These are phyloP conservation scores for Lycocorax pyrrhopterus DNA, from an alignment of 2,113 vertebrate species.

Conservation along the genomic window DNA sequence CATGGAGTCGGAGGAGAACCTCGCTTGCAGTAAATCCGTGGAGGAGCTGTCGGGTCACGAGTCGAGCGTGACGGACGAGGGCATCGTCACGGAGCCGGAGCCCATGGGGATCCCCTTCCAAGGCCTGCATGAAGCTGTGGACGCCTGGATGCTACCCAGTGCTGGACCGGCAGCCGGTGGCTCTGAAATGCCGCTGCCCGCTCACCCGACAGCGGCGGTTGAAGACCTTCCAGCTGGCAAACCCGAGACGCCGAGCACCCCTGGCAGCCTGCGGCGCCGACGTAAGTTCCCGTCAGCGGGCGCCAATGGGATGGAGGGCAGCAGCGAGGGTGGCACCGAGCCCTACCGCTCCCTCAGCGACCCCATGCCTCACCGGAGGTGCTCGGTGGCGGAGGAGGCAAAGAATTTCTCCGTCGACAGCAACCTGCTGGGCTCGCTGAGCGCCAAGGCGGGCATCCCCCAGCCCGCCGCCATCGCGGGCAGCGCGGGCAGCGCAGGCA, in stretches of 20 bases:
- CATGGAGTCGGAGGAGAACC: constrained; percentile 69
- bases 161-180: background rate
- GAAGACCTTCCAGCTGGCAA: constrained; percentile 64
- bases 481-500: constrained; percentile 84
- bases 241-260: constrained; percentile 79
- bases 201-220: background rate
- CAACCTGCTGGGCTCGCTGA: constrained; percentile 88
- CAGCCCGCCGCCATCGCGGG: constrained; percentile 66
- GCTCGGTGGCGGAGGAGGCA: constrained; percentile 77
- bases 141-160: constrained; percentile 70
- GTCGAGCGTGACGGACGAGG: constrained; percentile 92
- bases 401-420: constrained; percentile 92
- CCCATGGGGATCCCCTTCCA: constrained; percentile 62
- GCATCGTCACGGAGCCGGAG: constrained; percentile 93
- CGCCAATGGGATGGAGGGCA: constrained; percentile 79
- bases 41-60: constrained; percentile 92
- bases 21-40: constrained; percentile 72
- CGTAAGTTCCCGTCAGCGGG: constrained; percentile 86
- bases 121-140: constrained; percentile 73
- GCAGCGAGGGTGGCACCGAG: constrained; percentile 72
- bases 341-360: constrained; percentile 92
- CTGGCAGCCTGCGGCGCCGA: constrained; percentile 82
- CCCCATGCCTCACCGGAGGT: constrained; percentile 90
- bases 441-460: constrained; percentile 75
- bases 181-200: background rate